A percentile compares a stretch with the other conserved stretches of the same genome.
These are phyloP conservation scores for Limnothrissa miodon DNA, from an alignment of 2,113 vertebrate genomes.

Conservation along the genomic window DNA sequence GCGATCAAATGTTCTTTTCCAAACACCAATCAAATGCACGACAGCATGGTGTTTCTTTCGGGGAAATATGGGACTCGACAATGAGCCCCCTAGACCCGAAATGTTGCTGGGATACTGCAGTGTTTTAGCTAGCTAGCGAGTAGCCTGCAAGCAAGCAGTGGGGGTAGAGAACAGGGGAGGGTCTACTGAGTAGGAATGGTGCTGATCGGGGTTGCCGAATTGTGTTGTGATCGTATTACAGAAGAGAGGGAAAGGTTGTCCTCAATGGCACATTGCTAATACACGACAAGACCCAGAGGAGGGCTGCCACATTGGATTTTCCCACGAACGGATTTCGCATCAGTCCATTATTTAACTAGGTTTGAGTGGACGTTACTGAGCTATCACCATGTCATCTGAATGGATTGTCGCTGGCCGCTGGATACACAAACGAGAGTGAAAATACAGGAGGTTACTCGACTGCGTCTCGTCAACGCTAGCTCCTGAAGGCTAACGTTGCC, in stretches of 20 bases:
- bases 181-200: constrained; percentile 42
- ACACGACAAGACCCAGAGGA: constrained; percentile 4
- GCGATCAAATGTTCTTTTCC: not conserved
- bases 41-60: not conserved
- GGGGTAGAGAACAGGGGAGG: constrained; percentile 35
- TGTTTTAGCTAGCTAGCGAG: constrained; percentile 23
- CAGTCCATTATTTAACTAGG: constrained; percentile 1
- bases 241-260: constrained; percentile 38
- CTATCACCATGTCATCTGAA: constrained; percentile 14
- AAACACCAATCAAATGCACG: constrained; percentile 26
- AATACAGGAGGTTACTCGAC: not conserved
- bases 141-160: constrained; percentile 29
- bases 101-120: constrained; percentile 48
- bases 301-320: constrained; percentile 37
- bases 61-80: not conserved
- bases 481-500: not conserved
- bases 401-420: constrained; percentile 13
- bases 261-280: constrained; percentile 31
- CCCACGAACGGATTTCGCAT: not conserved
- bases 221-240: constrained; percentile 50
- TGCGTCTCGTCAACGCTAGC: not conserved
- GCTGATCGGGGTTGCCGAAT: constrained; percentile 47
- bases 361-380: not conserved
- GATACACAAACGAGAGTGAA: not conserved
- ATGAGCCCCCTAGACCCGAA: constrained; percentile 33